A percentile compares a stretch with the other conserved stretches of the same genome.
Evolutionary conservation across 2,797 vertebrate species (phyloP).

Genomic region (Gambelia wislizenii): DNA sequence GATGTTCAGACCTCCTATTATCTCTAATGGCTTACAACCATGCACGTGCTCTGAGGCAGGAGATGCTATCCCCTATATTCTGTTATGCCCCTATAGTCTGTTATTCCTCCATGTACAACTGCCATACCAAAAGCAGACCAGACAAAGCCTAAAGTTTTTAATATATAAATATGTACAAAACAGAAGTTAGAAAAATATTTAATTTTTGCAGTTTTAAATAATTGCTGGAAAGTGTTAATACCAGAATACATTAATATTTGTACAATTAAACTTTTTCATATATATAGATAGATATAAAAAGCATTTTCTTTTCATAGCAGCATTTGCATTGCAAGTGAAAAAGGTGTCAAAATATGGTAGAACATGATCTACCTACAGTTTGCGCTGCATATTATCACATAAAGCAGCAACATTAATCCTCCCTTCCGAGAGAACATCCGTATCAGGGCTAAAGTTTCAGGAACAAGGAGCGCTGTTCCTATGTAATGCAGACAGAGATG

Average conservation of each 20-base stretch:
- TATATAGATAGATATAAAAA: conserved; percentile 73
- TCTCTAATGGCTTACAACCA: not conserved
- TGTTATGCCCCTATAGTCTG: conserved; percentile 36
- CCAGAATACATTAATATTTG: conserved; percentile 79
- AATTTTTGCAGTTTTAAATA: conserved; percentile 83
- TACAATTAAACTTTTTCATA: conserved; percentile 75
- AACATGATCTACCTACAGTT: conserved; percentile 53
- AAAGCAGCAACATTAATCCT: conserved; percentile 66
- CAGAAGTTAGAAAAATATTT: conserved; percentile 84
- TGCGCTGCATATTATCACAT: conserved; percentile 57
- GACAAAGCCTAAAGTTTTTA: conserved; percentile 57
- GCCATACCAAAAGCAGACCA: not conserved
- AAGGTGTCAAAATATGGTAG: conserved; percentile 57
- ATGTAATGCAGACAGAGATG: conserved; percentile 50
- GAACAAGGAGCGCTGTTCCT: conserved; percentile 57
- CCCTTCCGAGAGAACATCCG: conserved; percentile 62
- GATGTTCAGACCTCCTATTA: not conserved
- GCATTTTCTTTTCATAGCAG: conserved; percentile 79
- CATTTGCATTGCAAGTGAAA: conserved; percentile 77
- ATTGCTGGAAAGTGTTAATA: conserved; percentile 79
- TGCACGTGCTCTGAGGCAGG: not conserved
- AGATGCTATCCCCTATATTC: not conserved
- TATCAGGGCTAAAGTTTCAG: conserved; percentile 54
- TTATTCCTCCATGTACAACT: conserved; percentile 47
- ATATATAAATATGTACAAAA: conserved; percentile 78